A percentile compares a stretch with the other conserved stretches of the same genome.
Evolutionary conservation across 2,888 invertebrate genomes (phyloP).

Genomic region (Papilio gigon): DNA sequence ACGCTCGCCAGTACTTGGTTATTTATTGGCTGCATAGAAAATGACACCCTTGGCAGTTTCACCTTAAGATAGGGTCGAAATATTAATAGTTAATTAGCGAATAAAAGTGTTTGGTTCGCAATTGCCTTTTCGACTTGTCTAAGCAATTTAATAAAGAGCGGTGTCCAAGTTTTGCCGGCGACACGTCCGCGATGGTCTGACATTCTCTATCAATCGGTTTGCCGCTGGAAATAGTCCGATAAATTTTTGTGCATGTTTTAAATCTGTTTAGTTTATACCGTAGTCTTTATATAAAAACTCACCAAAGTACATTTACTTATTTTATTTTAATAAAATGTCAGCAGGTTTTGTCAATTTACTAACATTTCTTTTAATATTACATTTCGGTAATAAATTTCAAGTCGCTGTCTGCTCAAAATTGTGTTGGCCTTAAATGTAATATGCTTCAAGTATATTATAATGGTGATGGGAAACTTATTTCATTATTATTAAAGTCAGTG

Average conservation of each 20-base stretch:
- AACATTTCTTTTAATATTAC: neutral
- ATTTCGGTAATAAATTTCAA: neutral
- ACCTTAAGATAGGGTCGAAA: neutral
- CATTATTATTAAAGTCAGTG: too few species aligned
- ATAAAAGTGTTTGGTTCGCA: neutral
- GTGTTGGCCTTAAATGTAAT: slow-evolving; percentile 20
- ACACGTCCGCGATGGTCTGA: slow-evolving; percentile 21
- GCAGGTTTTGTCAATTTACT: too few species aligned
- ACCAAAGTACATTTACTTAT: too few species aligned
- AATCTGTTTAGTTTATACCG: slow-evolving; percentile 6
- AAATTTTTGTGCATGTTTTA: slow-evolving; percentile 12
- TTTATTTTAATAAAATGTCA: too few species aligned
- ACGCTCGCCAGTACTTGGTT: neutral
- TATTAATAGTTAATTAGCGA: neutral
- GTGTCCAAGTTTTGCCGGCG: neutral
- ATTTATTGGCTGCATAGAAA: neutral
- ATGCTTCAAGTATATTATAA: slow-evolving; percentile 3
- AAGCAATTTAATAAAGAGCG: neutral
- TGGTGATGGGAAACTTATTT: too few species aligned
- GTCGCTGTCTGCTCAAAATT: slow-evolving; percentile 10
- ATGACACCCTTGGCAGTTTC: neutral
- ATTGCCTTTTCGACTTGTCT: neutral
- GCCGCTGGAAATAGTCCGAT: slow-evolving; percentile 27
- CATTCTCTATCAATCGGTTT: slow-evolving; percentile 22
- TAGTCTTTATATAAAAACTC: neutral